Percentiles rank a stretch among this genome's conserved stretches.
phyloP scores from a whole-genome alignment of 2,888 invertebrate species.

The Torymus aiolomorphi region DNA sequence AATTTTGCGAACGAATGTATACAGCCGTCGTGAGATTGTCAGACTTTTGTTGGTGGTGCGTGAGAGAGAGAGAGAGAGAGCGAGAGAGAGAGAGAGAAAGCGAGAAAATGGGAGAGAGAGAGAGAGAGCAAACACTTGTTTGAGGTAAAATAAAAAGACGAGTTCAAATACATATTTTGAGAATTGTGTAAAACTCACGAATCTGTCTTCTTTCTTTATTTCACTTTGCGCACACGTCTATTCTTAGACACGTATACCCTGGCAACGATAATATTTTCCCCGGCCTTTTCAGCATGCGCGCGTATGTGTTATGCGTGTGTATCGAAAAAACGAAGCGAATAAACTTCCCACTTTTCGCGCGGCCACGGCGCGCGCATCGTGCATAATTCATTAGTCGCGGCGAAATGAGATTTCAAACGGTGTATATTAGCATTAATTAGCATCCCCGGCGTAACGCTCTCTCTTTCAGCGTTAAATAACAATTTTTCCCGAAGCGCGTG shows the following conservation, averaged over 20 bases:
- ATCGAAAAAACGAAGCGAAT: no score
- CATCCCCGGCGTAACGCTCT: no score
- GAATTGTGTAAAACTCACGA: conserved; percentile 50
- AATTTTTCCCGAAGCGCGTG: no score
- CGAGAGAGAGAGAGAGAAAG: conserved; percentile 28
- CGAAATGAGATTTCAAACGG: no score
- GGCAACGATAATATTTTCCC: no score
- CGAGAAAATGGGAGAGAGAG: conserved; percentile 10
- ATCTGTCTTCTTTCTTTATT: conserved; percentile 27
- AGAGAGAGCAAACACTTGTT: conserved; percentile 2
- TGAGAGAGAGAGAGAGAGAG: conserved; percentile 29
- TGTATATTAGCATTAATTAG: no score
- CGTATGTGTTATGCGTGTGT: no score
- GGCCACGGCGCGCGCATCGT: not conserved
- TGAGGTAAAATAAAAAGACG: conserved; percentile 14
- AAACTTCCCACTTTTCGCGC: not conserved
- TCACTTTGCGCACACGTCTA: not conserved
- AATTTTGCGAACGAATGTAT: conserved; percentile 39
- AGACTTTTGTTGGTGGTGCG: conserved; percentile 27
- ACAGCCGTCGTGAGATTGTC: conserved; percentile 30
- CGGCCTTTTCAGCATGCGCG: no score
- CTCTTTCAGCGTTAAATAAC: no score
- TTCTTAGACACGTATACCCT: no score
- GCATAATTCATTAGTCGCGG: no score
- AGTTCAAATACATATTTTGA: conserved; percentile 57